A percentile compares a stretch with the other conserved stretches of the same genome.
phyloP scores from a whole-genome alignment of 2,797 vertebrate genomes.

The Cirrhinus molitorella region DNA sequence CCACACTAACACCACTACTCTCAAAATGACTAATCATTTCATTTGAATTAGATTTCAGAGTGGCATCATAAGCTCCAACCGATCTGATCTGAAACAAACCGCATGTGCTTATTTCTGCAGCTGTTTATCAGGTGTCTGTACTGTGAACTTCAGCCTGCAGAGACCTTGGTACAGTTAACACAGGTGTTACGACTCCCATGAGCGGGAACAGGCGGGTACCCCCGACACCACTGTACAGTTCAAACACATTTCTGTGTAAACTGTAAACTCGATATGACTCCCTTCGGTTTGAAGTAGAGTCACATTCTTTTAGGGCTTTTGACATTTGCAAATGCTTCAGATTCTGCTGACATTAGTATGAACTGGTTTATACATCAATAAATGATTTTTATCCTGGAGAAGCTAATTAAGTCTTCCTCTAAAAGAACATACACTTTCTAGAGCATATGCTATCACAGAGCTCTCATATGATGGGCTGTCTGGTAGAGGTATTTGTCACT shows the following conservation, averaged over 20 bases:
- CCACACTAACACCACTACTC: background rate
- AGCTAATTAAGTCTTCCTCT: background rate
- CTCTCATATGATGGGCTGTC: background rate
- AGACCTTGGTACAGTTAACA: slow-evolving; percentile 64
- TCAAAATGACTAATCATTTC: too few species aligned
- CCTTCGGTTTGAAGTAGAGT: background rate
- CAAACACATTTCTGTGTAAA: background rate
- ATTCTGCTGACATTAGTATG: background rate
- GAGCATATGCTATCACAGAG: background rate
- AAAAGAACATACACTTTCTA: background rate
- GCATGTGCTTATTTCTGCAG: background rate
- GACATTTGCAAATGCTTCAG: background rate
- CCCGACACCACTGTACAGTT: slow-evolving; percentile 17
- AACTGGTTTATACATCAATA: background rate
- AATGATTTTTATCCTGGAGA: background rate
- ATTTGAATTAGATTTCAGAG: too few species aligned
- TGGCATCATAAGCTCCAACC: too few species aligned
- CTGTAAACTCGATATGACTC: background rate
- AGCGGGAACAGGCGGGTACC: slow-evolving; percentile 15
- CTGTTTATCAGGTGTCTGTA: slow-evolving; percentile 32
- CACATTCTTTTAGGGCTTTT: background rate
- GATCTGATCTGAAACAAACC: background rate
- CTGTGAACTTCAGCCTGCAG: slow-evolving; percentile 67
- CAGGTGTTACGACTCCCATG: slow-evolving; percentile 69
- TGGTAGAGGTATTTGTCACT: background rate